Base-by-base conservation (phyloP, 53 echinoderm and acorn worm genomes). In the Antedon mediterranea region DNA sequence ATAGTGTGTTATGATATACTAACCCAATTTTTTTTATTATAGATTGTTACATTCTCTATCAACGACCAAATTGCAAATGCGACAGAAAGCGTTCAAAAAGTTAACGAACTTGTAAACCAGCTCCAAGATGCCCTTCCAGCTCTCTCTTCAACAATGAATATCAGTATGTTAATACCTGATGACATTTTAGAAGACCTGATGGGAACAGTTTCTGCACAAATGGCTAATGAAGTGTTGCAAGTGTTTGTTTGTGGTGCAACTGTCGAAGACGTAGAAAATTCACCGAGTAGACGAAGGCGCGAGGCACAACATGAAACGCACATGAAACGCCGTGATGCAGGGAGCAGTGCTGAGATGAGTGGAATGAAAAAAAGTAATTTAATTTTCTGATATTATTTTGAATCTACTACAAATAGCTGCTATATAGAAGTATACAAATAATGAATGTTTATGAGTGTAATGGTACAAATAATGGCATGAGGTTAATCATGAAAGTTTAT, bases 1-100 rank as follows among this genome's bases (percentile, higher is more conserved):
- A 37, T 6, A 37, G 11, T 37, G 37, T 11, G 37, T 37, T 37
- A 37, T 37, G 11, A 37, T 37, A 37, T 37, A 11, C 11, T 37
- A 37, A 6, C 37, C 11, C 37, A 6, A 6, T 37, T 37, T 27
- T 0, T 37, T 77, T 77, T 28, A 28, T 15, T 74, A 3, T 15
- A 74, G 74, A 74, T 74, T 74, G 74, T 31, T 74, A 33, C 14
- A 8, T 33, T 11, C 32, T 74, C 33, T 28, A 78, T 78, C n/a
- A 30, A 30, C 28, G 79, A 78, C 23, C 29, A 1, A 30, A 28
- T 78, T 31, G 32, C 13, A 28, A 78, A 78, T 78, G 70, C 70
- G 30, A 57, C 79, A 0, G 75, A 34, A 33, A 43, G 43, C 70
- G 32, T 78, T 7, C 30, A 78, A 57, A 78, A 78, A 30, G 32